Evolutionary conservation across 37 sponge, comb jelly and placozoan species (phyloP), one percentile per base, ranked within the genome.

Genomic region (Agelas oroides): DNA sequence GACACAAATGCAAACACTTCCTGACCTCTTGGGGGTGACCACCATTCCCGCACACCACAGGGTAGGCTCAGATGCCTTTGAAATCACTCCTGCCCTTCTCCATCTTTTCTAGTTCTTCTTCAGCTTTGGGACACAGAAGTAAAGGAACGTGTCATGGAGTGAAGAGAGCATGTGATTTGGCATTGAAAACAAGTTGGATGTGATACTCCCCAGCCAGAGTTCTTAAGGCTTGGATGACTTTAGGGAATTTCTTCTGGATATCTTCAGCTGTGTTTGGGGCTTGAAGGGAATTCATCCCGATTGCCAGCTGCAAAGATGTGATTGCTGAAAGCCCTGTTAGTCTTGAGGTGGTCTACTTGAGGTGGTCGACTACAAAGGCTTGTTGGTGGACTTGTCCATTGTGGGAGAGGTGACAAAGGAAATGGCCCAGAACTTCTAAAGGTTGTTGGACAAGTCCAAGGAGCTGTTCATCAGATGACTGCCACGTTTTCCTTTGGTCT

Each of bases 31-130:
- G 31, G 75, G 84, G 1, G 72, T 57, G 3, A 77, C 87, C 12
- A 79, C 87, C 80, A 87, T 87, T 27, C 87, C 87, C 27, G 81
- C 88, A 54, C 88, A 87, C 81, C 88, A 87, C 40, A n/a, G 40
- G 27, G 88, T 87, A 15, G 88, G 88, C 25, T 80, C 59, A 32
- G 52, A 30, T 14, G 80, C 88, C 36, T 73, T 80, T 56, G 81
- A 66, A 27, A 87, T 87, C 40, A 87, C 70, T 17, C 88, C 88
- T 28, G 39, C n/a, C 33, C 28, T 52, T 33, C 68, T 87, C 88
- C 83, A 82, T 82, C 35, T 39, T 70, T 5, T 70, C 20, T n/a
- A 59, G 73, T 73, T 82, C 83, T 32, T 72, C 67, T 30, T 40
- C 14, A 5, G 79, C 87, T 70, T 79, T 46, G 16, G 59, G 24